phyloP scores from a whole-genome alignment of 2,113 vertebrate genomes.

The Catagonus wagneri region DNA sequence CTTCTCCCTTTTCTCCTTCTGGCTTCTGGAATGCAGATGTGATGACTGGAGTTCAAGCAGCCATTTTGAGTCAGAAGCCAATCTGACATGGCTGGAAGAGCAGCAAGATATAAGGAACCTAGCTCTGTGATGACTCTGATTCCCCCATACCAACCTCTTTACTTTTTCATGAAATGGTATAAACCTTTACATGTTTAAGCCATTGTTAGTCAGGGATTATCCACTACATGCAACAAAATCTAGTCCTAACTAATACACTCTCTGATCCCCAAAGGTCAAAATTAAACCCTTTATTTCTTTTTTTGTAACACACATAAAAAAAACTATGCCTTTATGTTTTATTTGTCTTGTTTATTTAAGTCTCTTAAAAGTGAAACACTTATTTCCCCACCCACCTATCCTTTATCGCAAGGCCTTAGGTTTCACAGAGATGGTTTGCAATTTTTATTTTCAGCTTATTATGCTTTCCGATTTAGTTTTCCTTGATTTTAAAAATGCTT shows the following conservation, averaged over 20 bases:
- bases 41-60: background rate
- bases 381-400: background rate
- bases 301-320: background rate
- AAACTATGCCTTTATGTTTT: background rate
- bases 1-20: background rate
- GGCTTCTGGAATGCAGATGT: background rate
- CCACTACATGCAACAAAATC: background rate
- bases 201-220: background rate
- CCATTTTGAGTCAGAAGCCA: background rate
- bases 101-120: background rate
- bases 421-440: background rate
- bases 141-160: background rate
- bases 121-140: background rate
- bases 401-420: background rate
- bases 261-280: background rate
- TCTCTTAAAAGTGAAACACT: background rate
- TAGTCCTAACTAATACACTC: background rate
- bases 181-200: background rate
- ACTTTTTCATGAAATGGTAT: background rate
- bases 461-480: background rate
- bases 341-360: background rate
- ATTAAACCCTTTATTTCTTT: background rate
- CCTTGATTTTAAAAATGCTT: background rate
- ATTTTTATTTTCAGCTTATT: background rate
- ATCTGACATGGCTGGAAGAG: background rate